Base-by-base conservation (phyloP, 2,113 vertebrate species). In the Xiphophorus couchianus region DNA sequence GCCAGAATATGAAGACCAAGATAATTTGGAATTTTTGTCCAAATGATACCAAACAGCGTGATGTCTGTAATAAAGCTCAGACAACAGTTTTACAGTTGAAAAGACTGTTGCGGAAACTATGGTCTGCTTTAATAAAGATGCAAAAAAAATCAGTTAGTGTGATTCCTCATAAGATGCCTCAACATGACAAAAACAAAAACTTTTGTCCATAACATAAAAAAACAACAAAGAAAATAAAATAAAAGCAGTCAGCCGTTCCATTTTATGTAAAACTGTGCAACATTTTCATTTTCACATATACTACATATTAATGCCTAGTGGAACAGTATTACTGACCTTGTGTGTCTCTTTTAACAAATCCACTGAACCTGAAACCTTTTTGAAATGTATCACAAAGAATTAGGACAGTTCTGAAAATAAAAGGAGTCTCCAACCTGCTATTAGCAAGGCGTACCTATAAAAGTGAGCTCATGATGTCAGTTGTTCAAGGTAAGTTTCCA, bases 101-200 rank as follows among this genome's bases (percentile, higher is more conserved):
- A 31, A 5, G 7, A 5, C 62, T 69, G 10, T 39, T 19, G 27
- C 2, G 48, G 5, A 74, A 80, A 42, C 7, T 35, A 33, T 7
- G 63, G 61, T 51, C 35, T 62, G 22, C 14, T 28, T 51, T 70
- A 80, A 69, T 60, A 72, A 72, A 29, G 76, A 19, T 39, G 48
- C 27, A 78, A 15, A 1, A 39, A 6, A 35, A 10, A 35, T 10
- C 35, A 35, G 35, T n/a, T 30, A 14, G 10, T 74, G 62, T 69
- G 22, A 77, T 70, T 42, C 29, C n/a, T 69, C 17, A 19, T 54
- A 31, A 69, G 10, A 31, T 51, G 17, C 9, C 51, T 51, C 44
- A 51, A 14, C 12, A 66, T 11, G 1, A 12, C 63, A 66, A 66
- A 37, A 27, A 37, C 17, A 33, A 10, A 35, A 64, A 31, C 29